Evolutionary conservation across 2,888 invertebrate species (phyloP).

Genomic region (Xestia sexstrigata): DNA sequence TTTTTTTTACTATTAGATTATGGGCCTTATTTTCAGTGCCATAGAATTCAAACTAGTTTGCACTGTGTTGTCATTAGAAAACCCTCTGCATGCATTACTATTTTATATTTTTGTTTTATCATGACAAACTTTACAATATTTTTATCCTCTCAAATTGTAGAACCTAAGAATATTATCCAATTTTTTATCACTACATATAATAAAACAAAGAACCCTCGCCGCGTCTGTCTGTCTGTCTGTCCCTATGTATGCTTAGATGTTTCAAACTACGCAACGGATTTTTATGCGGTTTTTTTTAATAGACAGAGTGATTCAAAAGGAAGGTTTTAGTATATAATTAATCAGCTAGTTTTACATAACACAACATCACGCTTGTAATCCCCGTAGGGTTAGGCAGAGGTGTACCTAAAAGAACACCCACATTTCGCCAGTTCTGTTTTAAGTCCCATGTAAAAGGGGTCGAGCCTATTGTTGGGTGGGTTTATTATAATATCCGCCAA

Average conservation of each 20-base stretch:
- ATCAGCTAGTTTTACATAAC: too few species aligned
- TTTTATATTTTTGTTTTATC: neutral
- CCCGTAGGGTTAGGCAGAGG: too few species aligned
- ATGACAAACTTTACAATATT: neutral
- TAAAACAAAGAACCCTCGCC: too few species aligned
- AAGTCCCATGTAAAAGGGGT: neutral
- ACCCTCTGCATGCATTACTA: neutral
- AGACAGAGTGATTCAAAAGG: too few species aligned
- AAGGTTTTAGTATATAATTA: too few species aligned
- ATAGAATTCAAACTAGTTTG: neutral
- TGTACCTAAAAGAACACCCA: neutral
- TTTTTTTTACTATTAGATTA: neutral
- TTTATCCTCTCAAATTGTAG: neutral
- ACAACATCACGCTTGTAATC: too few species aligned
- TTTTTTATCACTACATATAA: too few species aligned
- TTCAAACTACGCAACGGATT: too few species aligned
- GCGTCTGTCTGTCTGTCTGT: too few species aligned
- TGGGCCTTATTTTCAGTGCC: neutral
- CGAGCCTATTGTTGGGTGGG: neutral
- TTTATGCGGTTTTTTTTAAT: too few species aligned
- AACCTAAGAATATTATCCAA: too few species aligned
- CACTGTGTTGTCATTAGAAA: neutral
- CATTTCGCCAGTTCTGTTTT: neutral
- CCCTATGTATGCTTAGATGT: too few species aligned
- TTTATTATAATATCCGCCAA: conserved; percentile 40